These are phyloP conservation scores for Anabacerthia variegaticeps DNA, from an alignment of 2,797 vertebrate species.

Conservation along the genomic window DNA sequence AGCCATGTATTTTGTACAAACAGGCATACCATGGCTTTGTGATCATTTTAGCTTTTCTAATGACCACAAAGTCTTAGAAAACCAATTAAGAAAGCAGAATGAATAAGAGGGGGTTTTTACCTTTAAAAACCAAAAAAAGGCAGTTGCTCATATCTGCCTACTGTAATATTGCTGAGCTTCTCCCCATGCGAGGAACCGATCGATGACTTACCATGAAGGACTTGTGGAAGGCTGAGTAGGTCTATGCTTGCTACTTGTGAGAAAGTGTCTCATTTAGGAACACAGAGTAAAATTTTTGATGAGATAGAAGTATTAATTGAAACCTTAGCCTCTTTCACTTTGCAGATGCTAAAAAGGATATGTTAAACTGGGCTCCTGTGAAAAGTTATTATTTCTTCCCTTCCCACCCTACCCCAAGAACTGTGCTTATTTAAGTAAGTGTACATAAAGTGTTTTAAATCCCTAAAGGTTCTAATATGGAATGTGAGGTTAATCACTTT, in stretches of 20 bases:
- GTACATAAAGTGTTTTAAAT: background rate
- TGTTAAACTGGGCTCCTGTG: background rate
- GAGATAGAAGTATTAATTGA: background rate
- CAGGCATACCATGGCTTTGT: background rate
- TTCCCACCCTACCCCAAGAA: background rate
- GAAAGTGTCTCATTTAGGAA: background rate
- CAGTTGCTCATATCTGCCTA: background rate
- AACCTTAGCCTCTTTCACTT: background rate
- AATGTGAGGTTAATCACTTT: background rate
- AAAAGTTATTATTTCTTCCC: background rate
- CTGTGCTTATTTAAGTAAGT: background rate
- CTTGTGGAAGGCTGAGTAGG: background rate
- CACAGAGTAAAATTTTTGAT: background rate
- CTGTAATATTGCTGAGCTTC: background rate
- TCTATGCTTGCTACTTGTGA: background rate
- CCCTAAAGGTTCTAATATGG: background rate
- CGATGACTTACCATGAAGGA: background rate
- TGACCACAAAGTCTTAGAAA: background rate
- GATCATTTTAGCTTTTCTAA: background rate
- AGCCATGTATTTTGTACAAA: background rate
- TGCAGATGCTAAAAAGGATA: background rate
- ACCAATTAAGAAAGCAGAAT: background rate
- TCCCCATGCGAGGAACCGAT: background rate
- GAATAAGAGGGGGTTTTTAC: background rate
- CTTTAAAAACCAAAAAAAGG: background rate